Evolutionary conservation across 35 echinoderm and acorn worm genomes (phyloP), one percentile per base, ranked within the genome.

Genomic region (Apostichopus californicus): DNA sequence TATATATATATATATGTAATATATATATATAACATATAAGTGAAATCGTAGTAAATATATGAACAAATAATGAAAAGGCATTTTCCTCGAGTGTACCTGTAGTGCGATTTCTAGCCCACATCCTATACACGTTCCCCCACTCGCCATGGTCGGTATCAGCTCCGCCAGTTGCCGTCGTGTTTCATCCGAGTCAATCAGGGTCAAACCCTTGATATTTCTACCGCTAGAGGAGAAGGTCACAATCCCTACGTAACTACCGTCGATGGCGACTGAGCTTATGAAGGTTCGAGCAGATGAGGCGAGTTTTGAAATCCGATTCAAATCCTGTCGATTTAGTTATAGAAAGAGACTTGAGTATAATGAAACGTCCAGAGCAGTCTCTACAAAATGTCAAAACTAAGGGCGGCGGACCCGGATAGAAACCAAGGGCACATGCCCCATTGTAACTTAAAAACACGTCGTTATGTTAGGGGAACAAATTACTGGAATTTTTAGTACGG

Each of bases 201-300:
- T 89, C 17, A 89, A 55, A 4, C 68, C 64, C 25, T 46, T 89
- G 21, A 75, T 8, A 2, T 5, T 53, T 72, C 72, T 53, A 17
- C 61, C 86, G 0, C 0, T 5, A 0, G 60, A 72, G 9, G 71
- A 20, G 52, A 89, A 89, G 4, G 34, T 46, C 0, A 89, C 86
- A 24, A 89, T 89, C 24, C 86, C 86, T 34, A 89, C 64, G 21
- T 25, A 89, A 66, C 86, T 89, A 28, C 86, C 86, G 72, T 89
- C 86, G 18, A 89, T 64, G 10, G 68, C 86, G 9, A 89, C 26
- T 4, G 83, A 87, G 22, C 55, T 60, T 14, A 87, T 24, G 21
- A 55, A 87, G 21, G 59, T 61, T 87, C 55, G 59, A 15, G 83
- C 83, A 18, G 83, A 81, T 8, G 26, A 46, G 52, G 25, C 78